Conservation (phyloP, 2,888 invertebrate species). For the Lasioglossum lativentre region DNA sequence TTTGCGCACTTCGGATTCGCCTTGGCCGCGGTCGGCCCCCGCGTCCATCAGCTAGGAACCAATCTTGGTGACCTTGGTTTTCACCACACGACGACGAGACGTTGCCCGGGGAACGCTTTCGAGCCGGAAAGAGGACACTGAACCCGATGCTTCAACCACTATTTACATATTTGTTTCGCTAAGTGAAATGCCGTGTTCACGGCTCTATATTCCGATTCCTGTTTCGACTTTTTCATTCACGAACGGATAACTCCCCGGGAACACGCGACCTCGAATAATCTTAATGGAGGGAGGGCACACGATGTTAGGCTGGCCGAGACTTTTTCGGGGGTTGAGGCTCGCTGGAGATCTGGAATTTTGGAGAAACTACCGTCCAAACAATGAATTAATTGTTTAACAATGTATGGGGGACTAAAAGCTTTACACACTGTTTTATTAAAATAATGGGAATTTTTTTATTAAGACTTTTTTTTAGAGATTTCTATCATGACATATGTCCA, state of each 20-base stretch:
- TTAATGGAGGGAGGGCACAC: background rate
- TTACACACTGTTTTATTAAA: no score
- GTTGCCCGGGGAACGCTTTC: slow-evolving; percentile 34
- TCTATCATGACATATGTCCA: no score
- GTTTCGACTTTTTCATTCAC: slow-evolving; percentile 42
- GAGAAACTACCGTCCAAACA: no score
- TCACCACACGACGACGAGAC: slow-evolving; percentile 45
- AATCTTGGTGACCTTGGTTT: slow-evolving; percentile 68
- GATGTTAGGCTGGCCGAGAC: background rate
- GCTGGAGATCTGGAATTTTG: background rate
- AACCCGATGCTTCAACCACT: slow-evolving; percentile 68
- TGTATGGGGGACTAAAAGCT: no score
- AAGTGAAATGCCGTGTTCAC: slow-evolving; percentile 78
- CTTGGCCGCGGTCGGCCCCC: slow-evolving; percentile 43
- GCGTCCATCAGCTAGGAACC: slow-evolving; percentile 56
- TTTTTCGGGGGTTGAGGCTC: background rate
- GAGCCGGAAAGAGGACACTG: slow-evolving; percentile 60
- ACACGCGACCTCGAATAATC: slow-evolving; percentile 13
- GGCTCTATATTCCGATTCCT: slow-evolving; percentile 62
- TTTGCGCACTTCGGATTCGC: slow-evolving; percentile 66
- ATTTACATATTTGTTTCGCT: slow-evolving; percentile 78
- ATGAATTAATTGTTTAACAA: no score
- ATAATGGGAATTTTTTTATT: no score
- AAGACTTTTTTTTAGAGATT: no score
- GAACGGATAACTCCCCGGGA: slow-evolving; percentile 32